A percentile compares a stretch with the other conserved stretches of the same genome.
These are phyloP conservation scores for Camelus bactrianus DNA, from an alignment of 2,113 vertebrate genomes.

Conservation along the genomic window DNA sequence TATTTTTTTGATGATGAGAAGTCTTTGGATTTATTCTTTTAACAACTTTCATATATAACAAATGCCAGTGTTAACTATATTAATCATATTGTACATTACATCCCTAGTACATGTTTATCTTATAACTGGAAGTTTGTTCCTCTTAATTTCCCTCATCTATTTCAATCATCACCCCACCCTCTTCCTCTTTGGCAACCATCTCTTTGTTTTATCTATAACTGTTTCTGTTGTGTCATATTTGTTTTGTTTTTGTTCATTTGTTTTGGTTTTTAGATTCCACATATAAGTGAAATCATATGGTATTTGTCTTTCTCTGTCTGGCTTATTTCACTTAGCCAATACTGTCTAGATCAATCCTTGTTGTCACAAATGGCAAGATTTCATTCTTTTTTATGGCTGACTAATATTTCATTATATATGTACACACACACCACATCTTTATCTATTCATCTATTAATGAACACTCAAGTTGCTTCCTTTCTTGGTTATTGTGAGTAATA, in stretches of 20 bases:
- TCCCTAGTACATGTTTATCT: neutral
- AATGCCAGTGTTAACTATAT: neutral
- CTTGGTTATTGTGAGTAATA: neutral
- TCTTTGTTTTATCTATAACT: neutral
- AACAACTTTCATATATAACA: neutral
- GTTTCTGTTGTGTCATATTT: neutral
- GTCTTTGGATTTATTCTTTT: neutral
- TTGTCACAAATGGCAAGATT: neutral
- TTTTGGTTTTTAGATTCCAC: neutral
- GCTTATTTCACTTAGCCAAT: neutral
- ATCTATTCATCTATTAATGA: neutral
- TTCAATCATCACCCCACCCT: neutral
- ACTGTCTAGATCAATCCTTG: neutral
- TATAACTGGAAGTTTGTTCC: neutral
- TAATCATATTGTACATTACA: neutral
- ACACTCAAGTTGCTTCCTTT: neutral
- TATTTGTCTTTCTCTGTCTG: neutral
- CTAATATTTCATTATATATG: neutral
- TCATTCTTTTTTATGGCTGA: neutral
- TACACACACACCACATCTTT: neutral
- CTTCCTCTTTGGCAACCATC: neutral
- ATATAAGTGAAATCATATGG: neutral
- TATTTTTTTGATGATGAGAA: neutral
- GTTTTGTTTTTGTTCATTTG: no score
- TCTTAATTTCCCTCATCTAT: neutral